These are phyloP conservation scores for Dermochelys coriacea DNA, from an alignment of 2,797 vertebrate species.

Conservation along the genomic window DNA sequence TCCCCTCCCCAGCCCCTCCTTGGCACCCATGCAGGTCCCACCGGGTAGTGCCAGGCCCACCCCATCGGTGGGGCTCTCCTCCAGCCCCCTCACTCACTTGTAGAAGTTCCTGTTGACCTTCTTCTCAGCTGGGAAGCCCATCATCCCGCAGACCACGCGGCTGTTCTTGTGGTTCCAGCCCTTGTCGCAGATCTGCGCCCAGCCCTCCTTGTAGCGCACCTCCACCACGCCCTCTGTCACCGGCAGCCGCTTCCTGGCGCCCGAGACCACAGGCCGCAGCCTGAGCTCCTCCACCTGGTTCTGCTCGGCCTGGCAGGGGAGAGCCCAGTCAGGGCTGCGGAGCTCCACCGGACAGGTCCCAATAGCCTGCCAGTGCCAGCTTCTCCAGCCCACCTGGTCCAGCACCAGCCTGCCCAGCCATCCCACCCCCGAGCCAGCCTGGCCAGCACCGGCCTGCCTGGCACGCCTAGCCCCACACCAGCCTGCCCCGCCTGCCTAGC, in stretches of 20 bases:
- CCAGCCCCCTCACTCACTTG: slow-evolving; percentile 85
- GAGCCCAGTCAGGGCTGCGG: too few relatives aligned
- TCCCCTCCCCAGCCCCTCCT: not conserved
- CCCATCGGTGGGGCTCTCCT: rapidly evolving
- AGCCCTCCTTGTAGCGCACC: slow-evolving; percentile 87
- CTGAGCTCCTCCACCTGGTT: slow-evolving; percentile 92
- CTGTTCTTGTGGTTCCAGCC: slow-evolving; percentile 92
- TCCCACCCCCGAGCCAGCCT: too few relatives aligned
- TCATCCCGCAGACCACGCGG: slow-evolving; percentile 93
- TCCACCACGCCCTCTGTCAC: slow-evolving; percentile 93
- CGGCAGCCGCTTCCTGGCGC: slow-evolving; percentile 82
- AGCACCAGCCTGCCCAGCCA: not conserved
- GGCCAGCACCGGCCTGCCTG: too few relatives aligned
- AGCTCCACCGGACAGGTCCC: rapidly evolving
- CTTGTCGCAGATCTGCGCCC: slow-evolving; percentile 92
- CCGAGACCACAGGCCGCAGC: slow-evolving; percentile 84
- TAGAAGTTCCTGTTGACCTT: slow-evolving; percentile 96
- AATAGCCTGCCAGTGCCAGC: too few relatives aligned
- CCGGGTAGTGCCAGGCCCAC: too few relatives aligned
- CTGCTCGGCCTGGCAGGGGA: slow-evolving; percentile 82
- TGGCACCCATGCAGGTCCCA: rapidly evolving
- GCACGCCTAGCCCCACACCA: rapidly evolving
- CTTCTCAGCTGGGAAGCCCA: slow-evolving; percentile 94
- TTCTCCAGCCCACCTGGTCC: too few relatives aligned
- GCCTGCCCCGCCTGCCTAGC: not conserved